phyloP scores from a whole-genome alignment of 2,888 invertebrate species.

The Tetheella fluctuosa region DNA sequence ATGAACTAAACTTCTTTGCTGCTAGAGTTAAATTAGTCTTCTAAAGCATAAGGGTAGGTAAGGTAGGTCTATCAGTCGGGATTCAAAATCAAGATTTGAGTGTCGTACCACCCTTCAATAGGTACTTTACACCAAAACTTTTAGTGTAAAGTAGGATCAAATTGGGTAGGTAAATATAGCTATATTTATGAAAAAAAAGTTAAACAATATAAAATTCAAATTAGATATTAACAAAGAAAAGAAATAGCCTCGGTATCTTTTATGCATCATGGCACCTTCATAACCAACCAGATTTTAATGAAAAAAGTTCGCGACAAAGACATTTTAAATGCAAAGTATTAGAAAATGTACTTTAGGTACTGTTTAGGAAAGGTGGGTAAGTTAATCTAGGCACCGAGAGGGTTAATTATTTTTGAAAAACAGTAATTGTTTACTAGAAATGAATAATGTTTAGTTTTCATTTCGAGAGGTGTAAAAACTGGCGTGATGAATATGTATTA shows the following conservation, averaged over 20 bases:
- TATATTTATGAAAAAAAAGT: constrained; percentile 6
- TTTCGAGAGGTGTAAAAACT: constrained; percentile 26
- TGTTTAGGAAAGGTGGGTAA: constrained; percentile 31
- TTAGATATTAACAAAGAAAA: constrained; percentile 29
- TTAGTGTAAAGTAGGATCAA: too few relatives aligned
- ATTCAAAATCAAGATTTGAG: too few relatives aligned
- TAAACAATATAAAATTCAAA: constrained; percentile 18
- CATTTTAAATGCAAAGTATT: constrained; percentile 67
- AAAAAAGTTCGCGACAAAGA: constrained; percentile 63
- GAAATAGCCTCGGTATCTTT: constrained; percentile 49
- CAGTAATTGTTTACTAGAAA: too few relatives aligned
- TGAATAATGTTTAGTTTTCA: background rate
- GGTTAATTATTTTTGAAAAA: constrained; percentile 6
- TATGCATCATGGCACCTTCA: constrained; percentile 57
- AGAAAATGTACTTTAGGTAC: constrained; percentile 16
- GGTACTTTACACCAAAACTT: too few relatives aligned
- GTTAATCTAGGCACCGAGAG: constrained; percentile 24
- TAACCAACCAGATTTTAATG: constrained; percentile 64
- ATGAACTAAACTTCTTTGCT: too few relatives aligned
- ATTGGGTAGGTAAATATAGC: background rate
- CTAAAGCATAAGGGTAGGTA: too few relatives aligned
- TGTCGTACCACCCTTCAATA: too few relatives aligned
- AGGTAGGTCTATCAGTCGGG: too few relatives aligned
- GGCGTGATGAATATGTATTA: constrained; percentile 36
- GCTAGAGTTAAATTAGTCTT: too few relatives aligned